A percentile compares a stretch with the other conserved stretches of the same genome.
Evolutionary conservation across 2,113 vertebrate species (phyloP).

Genomic region (Bufo gargarizans): DNA sequence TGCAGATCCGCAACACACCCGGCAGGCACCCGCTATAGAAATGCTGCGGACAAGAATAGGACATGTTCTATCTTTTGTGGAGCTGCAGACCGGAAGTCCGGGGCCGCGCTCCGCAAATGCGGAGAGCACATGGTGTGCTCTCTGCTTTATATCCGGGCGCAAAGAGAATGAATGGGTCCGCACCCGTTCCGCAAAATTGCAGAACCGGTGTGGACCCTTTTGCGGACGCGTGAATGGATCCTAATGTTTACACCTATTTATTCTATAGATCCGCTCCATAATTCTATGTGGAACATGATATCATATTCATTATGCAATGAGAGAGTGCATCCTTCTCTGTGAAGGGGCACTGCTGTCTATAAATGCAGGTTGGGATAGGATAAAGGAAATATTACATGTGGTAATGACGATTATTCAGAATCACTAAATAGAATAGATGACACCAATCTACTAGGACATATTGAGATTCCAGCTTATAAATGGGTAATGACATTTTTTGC

Average conservation of each 20-base stretch:
- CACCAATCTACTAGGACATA: not conserved
- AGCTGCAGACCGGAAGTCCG: too few species aligned
- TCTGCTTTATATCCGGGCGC: too few species aligned
- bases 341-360: not conserved
- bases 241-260: not conserved
- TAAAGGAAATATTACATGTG: not conserved
- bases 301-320: not conserved
- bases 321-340: not conserved
- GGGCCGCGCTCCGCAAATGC: too few species aligned
- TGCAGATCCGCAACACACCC: too few species aligned
- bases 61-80: too few species aligned
- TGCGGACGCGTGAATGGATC: too few species aligned
- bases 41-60: too few species aligned
- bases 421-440: conserved; percentile 29
- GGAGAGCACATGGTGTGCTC: too few species aligned
- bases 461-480: conserved; percentile 16
- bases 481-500: conserved; percentile 29
- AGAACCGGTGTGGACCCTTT: too few species aligned
- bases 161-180: too few species aligned
- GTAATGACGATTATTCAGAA: conserved; percentile 31
- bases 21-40: too few species aligned
- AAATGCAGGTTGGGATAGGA: not conserved
- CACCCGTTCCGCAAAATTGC: too few species aligned
- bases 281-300: not conserved
- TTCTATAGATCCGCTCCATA: not conserved